Evolutionary conservation across 2,888 invertebrate genomes (phyloP).

Genomic region (Dinocampus coccinellae): DNA sequence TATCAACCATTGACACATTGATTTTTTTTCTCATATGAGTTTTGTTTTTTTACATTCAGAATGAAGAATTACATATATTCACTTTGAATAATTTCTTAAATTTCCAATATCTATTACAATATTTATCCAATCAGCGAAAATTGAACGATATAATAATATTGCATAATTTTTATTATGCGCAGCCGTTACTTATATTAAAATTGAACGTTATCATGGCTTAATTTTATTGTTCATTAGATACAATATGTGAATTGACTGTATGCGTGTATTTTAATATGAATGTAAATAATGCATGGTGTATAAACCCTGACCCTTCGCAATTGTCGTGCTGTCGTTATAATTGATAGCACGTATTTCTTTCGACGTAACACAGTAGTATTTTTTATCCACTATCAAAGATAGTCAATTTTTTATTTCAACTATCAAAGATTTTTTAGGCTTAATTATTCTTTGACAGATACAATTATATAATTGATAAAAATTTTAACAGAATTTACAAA

Average conservation of each 20-base stretch:
- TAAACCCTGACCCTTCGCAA: not conserved
- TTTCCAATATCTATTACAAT: not conserved
- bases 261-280: not conserved
- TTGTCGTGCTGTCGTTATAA: not conserved
- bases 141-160: not conserved
- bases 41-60: not conserved
- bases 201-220: not conserved
- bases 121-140: not conserved
- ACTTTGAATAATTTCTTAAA: not conserved
- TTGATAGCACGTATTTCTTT: not conserved
- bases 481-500: not conserved
- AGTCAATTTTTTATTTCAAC: not conserved
- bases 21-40: constrained; percentile 8
- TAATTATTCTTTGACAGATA: not conserved
- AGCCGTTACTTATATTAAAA: not conserved
- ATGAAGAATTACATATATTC: not conserved
- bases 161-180: not conserved
- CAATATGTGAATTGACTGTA: not conserved
- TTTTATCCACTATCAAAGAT: too few relatives aligned
- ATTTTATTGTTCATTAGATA: not conserved
- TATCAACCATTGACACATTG: constrained; percentile 24
- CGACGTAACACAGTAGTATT: too few relatives aligned
- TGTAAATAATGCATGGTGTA: not conserved
- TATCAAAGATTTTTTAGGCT: not conserved
- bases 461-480: not conserved